Conservation (phyloP, 2,797 vertebrate species). For the Pipistrellus nathusii region DNA sequence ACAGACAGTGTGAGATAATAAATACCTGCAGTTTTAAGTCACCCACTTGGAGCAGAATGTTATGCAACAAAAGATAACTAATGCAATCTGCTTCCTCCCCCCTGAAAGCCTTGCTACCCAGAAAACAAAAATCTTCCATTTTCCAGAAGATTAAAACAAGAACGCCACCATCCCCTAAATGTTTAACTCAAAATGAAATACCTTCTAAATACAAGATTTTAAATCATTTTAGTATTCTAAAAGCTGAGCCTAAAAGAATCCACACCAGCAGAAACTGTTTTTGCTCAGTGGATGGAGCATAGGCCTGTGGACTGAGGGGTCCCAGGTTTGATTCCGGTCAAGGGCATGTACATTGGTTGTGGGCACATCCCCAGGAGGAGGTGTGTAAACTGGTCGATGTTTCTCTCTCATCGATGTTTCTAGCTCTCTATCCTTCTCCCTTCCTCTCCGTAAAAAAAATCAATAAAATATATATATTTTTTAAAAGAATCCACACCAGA, state of each 20-base stretch:
- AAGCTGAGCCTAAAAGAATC: conserved; percentile 17
- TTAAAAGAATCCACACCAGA: neutral
- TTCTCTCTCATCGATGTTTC: too few relatives aligned
- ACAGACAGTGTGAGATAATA: neutral
- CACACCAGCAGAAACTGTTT: neutral
- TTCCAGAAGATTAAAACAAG: neutral
- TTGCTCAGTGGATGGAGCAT: too few relatives aligned
- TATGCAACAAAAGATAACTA: neutral
- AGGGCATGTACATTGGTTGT: too few relatives aligned
- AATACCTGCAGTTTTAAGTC: neutral
- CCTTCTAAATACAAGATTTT: neutral
- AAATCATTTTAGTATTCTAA: conserved; percentile 22
- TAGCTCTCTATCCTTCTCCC: too few relatives aligned
- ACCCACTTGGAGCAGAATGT: neutral
- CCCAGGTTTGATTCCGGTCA: too few relatives aligned
- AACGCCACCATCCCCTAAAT: neutral
- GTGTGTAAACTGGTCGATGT: too few relatives aligned
- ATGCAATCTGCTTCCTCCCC: neutral
- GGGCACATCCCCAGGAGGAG: too few relatives aligned
- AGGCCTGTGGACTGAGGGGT: too few relatives aligned
- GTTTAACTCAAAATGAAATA: conserved; percentile 47
- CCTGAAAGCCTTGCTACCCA: conserved; percentile 7
- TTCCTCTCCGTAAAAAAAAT: too few relatives aligned
- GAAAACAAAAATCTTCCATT: neutral
- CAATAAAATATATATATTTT: too few relatives aligned